Evolutionary conservation across 2,113 vertebrate species (phyloP).

Genomic region (Mustela nigripes): DNA sequence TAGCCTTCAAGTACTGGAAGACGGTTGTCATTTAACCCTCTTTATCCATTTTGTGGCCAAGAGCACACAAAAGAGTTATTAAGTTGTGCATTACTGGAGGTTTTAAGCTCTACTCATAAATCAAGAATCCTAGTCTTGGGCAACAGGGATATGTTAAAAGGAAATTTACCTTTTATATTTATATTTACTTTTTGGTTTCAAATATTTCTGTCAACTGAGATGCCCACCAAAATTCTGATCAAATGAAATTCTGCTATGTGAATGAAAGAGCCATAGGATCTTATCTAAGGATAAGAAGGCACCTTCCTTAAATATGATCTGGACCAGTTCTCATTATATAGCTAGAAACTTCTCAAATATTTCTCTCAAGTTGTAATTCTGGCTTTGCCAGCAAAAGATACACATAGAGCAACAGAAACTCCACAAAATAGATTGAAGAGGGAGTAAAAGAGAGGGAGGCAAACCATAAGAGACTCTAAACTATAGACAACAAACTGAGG

Average conservation of each 20-base stretch:
- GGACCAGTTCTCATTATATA: background rate
- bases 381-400: background rate
- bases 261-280: background rate
- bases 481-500: background rate
- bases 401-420: background rate
- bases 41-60: background rate
- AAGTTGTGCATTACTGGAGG: background rate
- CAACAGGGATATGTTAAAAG: background rate
- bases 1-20: background rate
- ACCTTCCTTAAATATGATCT: background rate
- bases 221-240: background rate
- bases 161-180: background rate
- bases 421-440: background rate
- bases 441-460: background rate
- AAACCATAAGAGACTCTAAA: background rate
- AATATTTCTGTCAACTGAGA: background rate
- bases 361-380: background rate
- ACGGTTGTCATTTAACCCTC: conserved; percentile 32
- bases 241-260: background rate
- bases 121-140: background rate
- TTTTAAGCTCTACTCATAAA: conserved; percentile 52
- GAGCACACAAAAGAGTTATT: conserved; percentile 11
- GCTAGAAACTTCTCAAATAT: background rate
- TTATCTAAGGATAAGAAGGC: background rate
- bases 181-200: background rate